Conservation (phyloP, 92 coral and sea anemone genomes). For the Micromussa lordhowensis region DNA sequence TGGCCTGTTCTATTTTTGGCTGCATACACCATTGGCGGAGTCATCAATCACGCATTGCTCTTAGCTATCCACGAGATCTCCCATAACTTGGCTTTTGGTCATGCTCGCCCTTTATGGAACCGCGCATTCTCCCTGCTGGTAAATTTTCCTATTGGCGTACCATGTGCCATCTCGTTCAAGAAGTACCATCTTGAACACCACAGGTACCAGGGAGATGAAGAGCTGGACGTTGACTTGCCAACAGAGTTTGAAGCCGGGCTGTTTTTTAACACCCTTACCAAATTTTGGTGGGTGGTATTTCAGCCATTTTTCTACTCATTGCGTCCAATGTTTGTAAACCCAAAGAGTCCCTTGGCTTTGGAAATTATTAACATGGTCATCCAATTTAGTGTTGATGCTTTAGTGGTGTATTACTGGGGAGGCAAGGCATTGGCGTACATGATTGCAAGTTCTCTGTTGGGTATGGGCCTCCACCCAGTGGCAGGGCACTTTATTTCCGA, state of each 20-base stretch:
- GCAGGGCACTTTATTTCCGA: slow-evolving; percentile 99
- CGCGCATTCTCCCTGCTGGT: slow-evolving; percentile 84
- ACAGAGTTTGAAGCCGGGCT: slow-evolving; percentile 87
- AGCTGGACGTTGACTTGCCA: slow-evolving; percentile 93
- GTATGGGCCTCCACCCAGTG: slow-evolving; percentile 98
- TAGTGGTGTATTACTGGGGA: slow-evolving; percentile 83
- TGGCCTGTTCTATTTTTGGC: slow-evolving; percentile 88
- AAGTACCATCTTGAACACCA: slow-evolving; percentile 98
- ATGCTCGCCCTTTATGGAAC: slow-evolving; percentile 86
- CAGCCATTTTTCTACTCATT: slow-evolving; percentile 95
- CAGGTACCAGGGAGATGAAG: slow-evolving; percentile 98
- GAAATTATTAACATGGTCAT: slow-evolving; percentile 80
- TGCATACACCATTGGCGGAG: slow-evolving; percentile 90
- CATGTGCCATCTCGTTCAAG: slow-evolving; percentile 93
- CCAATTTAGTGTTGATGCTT: slow-evolving; percentile 77
- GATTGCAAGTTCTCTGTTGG: slow-evolving; percentile 84
- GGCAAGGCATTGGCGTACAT: slow-evolving; percentile 81
- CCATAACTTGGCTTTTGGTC: slow-evolving; percentile 98
- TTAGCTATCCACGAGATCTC: slow-evolving; percentile 97
- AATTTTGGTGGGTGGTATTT: slow-evolving; percentile 90
- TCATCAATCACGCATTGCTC: slow-evolving; percentile 93
- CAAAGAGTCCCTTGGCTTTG: slow-evolving; percentile 84
- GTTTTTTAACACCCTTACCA: slow-evolving; percentile 90
- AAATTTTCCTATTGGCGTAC: slow-evolving; percentile 95
- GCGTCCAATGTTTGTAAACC: slow-evolving; percentile 95